Evolutionary conservation across 1,140 invertebrate genomes (phyloP), one percentile per base, ranked within the genome.

Genomic region (Odontomachus brunneus): DNA sequence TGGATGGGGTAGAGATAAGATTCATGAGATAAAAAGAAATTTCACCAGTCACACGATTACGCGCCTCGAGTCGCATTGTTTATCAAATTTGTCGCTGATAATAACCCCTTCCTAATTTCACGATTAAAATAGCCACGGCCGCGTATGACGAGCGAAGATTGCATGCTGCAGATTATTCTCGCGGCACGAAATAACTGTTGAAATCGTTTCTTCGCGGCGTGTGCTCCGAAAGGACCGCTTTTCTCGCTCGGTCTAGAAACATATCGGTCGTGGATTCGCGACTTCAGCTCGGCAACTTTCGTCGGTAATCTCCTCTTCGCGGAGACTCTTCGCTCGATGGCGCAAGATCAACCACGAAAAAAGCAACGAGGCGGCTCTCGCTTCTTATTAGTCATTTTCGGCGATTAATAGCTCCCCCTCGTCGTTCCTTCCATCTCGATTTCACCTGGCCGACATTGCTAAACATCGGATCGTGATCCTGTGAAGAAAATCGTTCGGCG

Each of bases 381-480:
- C 33, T 44, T 74, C 72, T 83, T 66, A 67, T 63, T 55, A 71
- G 55, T 72, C 29, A 22, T 48, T 84, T 49, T 38, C 74, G 24
- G 17, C 75, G 65, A 22, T 69, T 73, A 81, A 82, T 71, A 24
- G 22, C 74, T 15, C 22, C 57, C 55, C 1, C 38, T 11, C 49
- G 59, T 49, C 72, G 29, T 5, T 33, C 5, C 5, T 62, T 29
- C 29, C 38, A n/a, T 78, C 48, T 66, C 76, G 76, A 73, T 84
- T 84, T 84, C 83, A 82, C 76, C 49, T 15, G 59, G 26, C 38
- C 38, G 38, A 44, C 24, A 57, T 84, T 72, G 82, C 74, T 55
- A 81, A 66, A 59, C 75, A 9, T 38, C 76, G 44, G 26, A 72
- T 84, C 83, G 76, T 71, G 76, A 80, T 72, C 49, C 59, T 65